phyloP scores from a whole-genome alignment of 2,797 vertebrate genomes.

The Sebastes jordani region DNA sequence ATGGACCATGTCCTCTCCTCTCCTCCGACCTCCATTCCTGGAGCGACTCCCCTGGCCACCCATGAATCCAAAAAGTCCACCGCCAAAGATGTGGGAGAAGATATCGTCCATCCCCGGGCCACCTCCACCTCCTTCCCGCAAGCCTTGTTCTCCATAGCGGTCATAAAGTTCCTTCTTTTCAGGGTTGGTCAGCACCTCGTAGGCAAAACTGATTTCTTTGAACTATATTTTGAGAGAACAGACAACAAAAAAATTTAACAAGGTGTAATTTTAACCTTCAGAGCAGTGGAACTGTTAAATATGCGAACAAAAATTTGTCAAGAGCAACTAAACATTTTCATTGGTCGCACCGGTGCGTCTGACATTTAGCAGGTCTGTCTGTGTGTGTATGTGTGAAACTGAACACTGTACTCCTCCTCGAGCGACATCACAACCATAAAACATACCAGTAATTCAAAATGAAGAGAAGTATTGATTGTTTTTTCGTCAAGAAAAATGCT shows the following conservation, averaged over 20 bases:
- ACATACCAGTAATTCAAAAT: too few relatives aligned
- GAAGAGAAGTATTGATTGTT: too few relatives aligned
- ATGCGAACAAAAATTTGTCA: too few relatives aligned
- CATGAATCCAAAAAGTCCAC: constrained; percentile 97
- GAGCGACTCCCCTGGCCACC: constrained; percentile 91
- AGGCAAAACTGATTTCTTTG: constrained; percentile 99
- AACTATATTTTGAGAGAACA: constrained; percentile 81
- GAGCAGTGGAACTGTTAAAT: too few relatives aligned
- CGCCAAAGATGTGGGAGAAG: constrained; percentile 99
- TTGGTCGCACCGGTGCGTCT: too few relatives aligned
- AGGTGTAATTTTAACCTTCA: too few relatives aligned
- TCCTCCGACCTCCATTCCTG: constrained; percentile 94
- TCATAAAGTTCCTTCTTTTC: constrained; percentile 98
- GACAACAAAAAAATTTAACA: neutral
- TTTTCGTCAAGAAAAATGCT: too few relatives aligned
- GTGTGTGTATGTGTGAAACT: too few relatives aligned
- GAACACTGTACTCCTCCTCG: too few relatives aligned
- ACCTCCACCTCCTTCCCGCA: constrained; percentile 95
- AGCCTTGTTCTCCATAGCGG: constrained; percentile 95
- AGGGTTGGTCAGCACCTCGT: constrained; percentile 95
- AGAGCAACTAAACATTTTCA: too few relatives aligned
- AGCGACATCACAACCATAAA: too few relatives aligned
- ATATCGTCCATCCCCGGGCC: constrained; percentile 97
- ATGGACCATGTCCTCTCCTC: constrained; percentile 99
- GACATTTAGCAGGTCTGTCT: too few relatives aligned